phyloP scores from a whole-genome alignment of 2,797 vertebrate genomes.

The Cephalopachus bancanus region DNA sequence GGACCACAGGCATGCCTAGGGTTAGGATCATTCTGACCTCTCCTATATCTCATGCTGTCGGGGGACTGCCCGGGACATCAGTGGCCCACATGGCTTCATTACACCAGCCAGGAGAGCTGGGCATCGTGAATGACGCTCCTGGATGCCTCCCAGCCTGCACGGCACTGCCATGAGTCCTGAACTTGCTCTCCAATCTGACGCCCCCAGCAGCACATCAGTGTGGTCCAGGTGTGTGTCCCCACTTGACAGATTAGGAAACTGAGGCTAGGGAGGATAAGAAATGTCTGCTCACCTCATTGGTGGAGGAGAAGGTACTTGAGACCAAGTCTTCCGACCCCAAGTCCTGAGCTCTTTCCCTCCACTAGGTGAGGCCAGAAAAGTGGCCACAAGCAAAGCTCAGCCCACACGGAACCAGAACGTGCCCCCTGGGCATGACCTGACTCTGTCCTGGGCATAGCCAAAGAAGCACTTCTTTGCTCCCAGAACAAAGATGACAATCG shows the following conservation, averaged over 20 bases:
- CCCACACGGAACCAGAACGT: background rate
- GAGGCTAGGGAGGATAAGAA: background rate
- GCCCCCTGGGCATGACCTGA: background rate
- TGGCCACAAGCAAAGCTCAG: background rate
- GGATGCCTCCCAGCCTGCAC: background rate
- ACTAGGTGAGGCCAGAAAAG: background rate
- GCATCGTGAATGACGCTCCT: too few species aligned
- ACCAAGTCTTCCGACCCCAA: background rate
- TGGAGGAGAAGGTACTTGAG: background rate
- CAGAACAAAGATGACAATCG: background rate
- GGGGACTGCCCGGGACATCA: background rate
- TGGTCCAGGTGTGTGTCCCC: background rate
- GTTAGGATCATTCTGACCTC: background rate
- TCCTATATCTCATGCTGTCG: background rate
- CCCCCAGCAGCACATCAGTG: background rate
- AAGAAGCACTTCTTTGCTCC: background rate
- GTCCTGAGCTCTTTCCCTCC: background rate
- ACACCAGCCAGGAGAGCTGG: background rate
- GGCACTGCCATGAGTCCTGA: background rate
- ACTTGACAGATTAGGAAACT: conserved; percentile 2
- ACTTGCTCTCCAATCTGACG: background rate
- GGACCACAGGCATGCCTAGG: background rate
- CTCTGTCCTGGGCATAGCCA: background rate
- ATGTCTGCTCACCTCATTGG: background rate
- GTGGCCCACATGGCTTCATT: background rate